Percentiles rank a stretch among this genome's conserved stretches.
These are phyloP conservation scores for Cricetomys ansorgei DNA, from an alignment of 2,113 vertebrate species.

Conservation along the genomic window DNA sequence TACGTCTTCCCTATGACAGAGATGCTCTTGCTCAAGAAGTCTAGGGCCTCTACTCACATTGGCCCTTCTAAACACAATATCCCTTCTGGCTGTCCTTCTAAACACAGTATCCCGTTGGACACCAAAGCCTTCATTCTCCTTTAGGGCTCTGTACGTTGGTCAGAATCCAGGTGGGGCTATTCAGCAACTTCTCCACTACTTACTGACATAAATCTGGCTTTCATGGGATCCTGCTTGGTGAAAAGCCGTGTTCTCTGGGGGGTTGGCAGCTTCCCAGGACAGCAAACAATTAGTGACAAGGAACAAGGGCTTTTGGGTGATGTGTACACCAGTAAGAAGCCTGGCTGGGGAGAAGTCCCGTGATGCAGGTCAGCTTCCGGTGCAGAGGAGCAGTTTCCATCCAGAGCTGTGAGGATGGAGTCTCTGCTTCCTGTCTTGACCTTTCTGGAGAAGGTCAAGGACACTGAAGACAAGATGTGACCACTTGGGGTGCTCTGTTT, in stretches of 20 bases:
- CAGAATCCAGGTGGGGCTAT: neutral
- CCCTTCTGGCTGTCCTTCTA: fast-evolving
- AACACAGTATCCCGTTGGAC: fast-evolving
- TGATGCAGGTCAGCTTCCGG: neutral
- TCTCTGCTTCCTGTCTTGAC: neutral
- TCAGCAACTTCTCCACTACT: no score
- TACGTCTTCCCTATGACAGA: neutral
- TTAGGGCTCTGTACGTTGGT: fast-evolving
- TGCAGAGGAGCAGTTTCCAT: neutral
- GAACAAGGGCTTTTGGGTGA: neutral
- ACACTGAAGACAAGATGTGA: neutral
- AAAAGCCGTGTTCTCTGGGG: neutral
- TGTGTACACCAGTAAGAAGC: no score
- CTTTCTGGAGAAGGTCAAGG: neutral
- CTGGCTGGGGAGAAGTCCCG: neutral
- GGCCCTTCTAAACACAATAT: fast-evolving
- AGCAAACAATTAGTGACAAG: neutral
- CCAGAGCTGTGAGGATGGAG: neutral
- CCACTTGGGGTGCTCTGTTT: neutral
- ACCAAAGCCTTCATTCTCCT: neutral
- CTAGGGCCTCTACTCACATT: neutral
- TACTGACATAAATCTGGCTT: neutral
- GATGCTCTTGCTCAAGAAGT: fast-evolving
- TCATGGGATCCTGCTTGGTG: neutral
- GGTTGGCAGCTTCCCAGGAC: neutral